These are phyloP conservation scores for Cervus canadensis DNA, from an alignment of 2,113 vertebrate species.

Conservation along the genomic window DNA sequence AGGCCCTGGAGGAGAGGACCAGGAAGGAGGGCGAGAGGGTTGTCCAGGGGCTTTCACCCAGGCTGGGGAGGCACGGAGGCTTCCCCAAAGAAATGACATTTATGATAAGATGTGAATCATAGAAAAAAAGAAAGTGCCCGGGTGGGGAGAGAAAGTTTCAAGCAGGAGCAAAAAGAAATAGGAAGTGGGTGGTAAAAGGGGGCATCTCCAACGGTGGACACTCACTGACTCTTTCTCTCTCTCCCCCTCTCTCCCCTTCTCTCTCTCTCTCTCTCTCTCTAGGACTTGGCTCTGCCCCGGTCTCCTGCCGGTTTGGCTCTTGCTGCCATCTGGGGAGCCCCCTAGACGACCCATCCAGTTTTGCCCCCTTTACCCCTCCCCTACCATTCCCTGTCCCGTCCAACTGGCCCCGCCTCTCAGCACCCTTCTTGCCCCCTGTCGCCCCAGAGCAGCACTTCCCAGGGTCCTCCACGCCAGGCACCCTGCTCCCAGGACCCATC, in stretches of 20 bases:
- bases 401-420: neutral
- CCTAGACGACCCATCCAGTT: neutral
- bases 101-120: neutral
- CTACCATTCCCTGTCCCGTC: neutral
- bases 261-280: neutral
- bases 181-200: neutral
- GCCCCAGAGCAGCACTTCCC: neutral
- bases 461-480: neutral
- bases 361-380: neutral
- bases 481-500: neutral
- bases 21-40: fast-evolving
- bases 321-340: slow-evolving; percentile 28
- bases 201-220: fast-evolving
- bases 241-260: neutral
- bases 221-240: neutral
- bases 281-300: neutral
- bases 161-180: neutral
- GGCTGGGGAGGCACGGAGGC: too few relatives aligned
- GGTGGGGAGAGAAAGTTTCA: neutral
- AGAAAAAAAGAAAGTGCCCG: neutral
- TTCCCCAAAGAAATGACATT: neutral
- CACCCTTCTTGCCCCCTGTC: neutral
- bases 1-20: neutral
- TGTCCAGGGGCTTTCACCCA: neutral
- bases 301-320: neutral